Conservation (phyloP, 2,888 invertebrate species). For the Sepioteuthis lessoniana region DNA sequence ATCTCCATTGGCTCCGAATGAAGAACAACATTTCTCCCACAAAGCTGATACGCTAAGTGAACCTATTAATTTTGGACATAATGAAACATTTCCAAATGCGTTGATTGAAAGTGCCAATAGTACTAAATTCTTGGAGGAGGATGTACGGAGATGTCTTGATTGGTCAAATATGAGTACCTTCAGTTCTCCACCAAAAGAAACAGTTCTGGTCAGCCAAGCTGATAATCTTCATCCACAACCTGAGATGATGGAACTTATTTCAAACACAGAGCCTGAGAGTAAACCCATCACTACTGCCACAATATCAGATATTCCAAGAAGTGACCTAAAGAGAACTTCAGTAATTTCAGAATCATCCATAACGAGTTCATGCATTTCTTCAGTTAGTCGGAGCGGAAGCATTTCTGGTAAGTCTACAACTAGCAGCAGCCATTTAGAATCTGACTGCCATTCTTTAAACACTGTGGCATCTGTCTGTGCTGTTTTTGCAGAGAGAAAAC, state of each 20-base stretch:
- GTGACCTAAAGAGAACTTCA: not conserved
- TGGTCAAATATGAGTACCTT: conserved; percentile 64
- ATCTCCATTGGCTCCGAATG: not conserved
- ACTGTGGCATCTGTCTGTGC: not conserved
- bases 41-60: not conserved
- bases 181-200: conserved; percentile 46
- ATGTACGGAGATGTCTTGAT: conserved; percentile 63
- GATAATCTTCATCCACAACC: not conserved
- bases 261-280: not conserved
- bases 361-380: too few species aligned
- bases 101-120: not conserved
- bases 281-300: not conserved
- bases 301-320: not conserved
- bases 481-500: not conserved
- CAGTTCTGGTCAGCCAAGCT: not conserved
- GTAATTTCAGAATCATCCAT: too few species aligned
- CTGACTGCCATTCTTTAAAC: not conserved
- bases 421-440: not conserved
- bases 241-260: not conserved
- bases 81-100: not conserved
- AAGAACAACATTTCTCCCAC: not conserved
- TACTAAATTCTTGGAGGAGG: conserved; percentile 49
- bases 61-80: not conserved
- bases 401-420: not conserved
- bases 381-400: not conserved